Evolutionary conservation across 2,113 vertebrate species (phyloP).

Genomic region (Rostratula benghalensis): DNA sequence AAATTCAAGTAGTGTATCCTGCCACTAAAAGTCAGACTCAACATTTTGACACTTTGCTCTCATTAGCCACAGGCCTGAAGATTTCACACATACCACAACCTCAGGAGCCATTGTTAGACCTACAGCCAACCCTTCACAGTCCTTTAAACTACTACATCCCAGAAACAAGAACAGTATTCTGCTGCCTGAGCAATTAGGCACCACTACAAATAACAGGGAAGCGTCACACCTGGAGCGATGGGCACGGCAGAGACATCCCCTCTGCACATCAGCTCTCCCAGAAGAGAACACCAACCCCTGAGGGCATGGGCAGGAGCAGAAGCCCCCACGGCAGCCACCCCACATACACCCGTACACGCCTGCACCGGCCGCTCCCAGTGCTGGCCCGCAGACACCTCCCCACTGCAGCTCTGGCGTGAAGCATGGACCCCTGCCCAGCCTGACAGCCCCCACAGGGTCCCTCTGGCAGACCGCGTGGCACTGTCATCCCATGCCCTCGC

Average conservation of each 20-base stretch:
- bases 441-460: background rate
- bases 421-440: background rate
- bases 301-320: background rate
- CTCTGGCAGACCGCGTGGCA: rapidly evolving
- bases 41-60: background rate
- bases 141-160: background rate
- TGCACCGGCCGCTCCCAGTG: too few species aligned
- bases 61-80: background rate
- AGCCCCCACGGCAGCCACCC: background rate
- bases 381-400: background rate
- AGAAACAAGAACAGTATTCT: background rate
- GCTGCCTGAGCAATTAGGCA: rapidly evolving
- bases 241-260: rapidly evolving
- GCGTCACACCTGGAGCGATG: rapidly evolving
- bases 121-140: background rate
- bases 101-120: background rate
- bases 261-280: background rate
- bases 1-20: background rate
- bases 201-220: background rate
- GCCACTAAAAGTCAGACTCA: background rate
- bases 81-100: background rate
- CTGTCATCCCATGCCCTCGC: rapidly evolving
- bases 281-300: too few species aligned
- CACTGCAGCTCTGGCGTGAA: rapidly evolving
- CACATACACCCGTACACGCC: rapidly evolving